Conservation (phyloP, 1,140 invertebrate species). For the Asbolus verrucosus region DNA sequence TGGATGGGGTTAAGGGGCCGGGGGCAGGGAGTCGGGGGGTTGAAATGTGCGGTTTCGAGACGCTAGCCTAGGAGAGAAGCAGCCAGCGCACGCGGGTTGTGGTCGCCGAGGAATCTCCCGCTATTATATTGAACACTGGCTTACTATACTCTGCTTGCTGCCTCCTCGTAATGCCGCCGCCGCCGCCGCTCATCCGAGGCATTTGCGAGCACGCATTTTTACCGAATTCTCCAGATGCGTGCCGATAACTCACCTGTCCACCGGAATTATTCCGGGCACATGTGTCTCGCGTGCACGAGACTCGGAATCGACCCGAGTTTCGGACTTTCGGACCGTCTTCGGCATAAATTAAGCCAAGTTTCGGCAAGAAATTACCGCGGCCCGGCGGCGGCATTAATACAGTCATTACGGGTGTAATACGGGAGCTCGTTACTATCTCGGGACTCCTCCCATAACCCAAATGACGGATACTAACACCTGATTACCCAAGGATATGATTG, state of each 20-base stretch:
- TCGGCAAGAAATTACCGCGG: not conserved
- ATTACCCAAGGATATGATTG: slow-evolving; percentile 34
- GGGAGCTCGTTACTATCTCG: not conserved
- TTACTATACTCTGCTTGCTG: too few relatives aligned
- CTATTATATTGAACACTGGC: slow-evolving; percentile 65
- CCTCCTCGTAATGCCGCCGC: not conserved
- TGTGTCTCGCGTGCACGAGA: too few relatives aligned
- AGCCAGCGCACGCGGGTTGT: slow-evolving; percentile 62
- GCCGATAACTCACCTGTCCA: too few relatives aligned
- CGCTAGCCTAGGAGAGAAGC: slow-evolving; percentile 62
- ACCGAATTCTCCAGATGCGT: too few relatives aligned
- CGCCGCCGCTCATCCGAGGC: slow-evolving; percentile 39
- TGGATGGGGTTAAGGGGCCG: slow-evolving; percentile 57
- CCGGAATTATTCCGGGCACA: too few relatives aligned
- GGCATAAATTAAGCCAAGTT: too few relatives aligned
- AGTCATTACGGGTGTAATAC: not conserved
- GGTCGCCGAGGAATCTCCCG: slow-evolving; percentile 65
- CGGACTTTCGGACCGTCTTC: slow-evolving; percentile 2
- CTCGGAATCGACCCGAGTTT: too few relatives aligned
- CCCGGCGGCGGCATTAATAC: not conserved
- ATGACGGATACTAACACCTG: slow-evolving; percentile 11
- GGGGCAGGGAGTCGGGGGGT: slow-evolving; percentile 54
- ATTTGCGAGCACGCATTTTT: slow-evolving; percentile 39
- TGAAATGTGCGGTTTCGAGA: slow-evolving; percentile 66
- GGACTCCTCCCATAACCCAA: not conserved